Conservation (phyloP, 1,140 invertebrate species). For the Meloidogyne hapla region DNA sequence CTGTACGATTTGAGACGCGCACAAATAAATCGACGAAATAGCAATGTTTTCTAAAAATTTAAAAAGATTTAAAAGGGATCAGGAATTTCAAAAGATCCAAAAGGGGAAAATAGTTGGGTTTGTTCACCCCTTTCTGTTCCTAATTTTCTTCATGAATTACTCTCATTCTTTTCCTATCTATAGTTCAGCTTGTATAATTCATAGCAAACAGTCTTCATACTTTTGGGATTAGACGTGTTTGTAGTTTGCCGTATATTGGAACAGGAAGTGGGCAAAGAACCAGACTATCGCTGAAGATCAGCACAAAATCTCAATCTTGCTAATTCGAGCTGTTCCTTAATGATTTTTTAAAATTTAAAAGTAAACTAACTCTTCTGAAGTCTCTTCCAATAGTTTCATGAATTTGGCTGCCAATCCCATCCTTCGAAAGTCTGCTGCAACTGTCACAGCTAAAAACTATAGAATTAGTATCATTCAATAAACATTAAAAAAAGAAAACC, state of each 20-base stretch:
- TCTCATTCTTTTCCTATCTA: no score
- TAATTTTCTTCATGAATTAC: no score
- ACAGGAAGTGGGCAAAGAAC: no score
- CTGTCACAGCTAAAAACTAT: slow-evolving; percentile 79
- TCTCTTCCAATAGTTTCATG: slow-evolving; percentile 89
- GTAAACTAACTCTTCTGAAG: slow-evolving; percentile 81
- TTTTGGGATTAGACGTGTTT: no score
- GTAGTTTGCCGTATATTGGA: no score
- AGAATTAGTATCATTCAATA: no score
- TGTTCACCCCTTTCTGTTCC: no score
- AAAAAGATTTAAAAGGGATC: background rate
- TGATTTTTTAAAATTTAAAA: background rate
- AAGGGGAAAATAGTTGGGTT: background rate
- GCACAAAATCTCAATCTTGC: no score
- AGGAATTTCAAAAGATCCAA: background rate
- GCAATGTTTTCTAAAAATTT: slow-evolving; percentile 78
- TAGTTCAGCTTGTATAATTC: no score
- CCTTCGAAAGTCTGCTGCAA: slow-evolving; percentile 88
- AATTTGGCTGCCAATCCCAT: slow-evolving; percentile 85
- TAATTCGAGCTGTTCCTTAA: no score
- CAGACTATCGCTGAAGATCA: no score
- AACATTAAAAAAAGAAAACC: background rate
- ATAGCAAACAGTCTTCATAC: no score
- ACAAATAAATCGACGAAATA: slow-evolving; percentile 99
- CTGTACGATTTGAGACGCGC: slow-evolving; percentile 90